A percentile compares a stretch with the other conserved stretches of the same genome.
Evolutionary conservation across 2,113 vertebrate genomes (phyloP).

Genomic region (Parus major): DNA sequence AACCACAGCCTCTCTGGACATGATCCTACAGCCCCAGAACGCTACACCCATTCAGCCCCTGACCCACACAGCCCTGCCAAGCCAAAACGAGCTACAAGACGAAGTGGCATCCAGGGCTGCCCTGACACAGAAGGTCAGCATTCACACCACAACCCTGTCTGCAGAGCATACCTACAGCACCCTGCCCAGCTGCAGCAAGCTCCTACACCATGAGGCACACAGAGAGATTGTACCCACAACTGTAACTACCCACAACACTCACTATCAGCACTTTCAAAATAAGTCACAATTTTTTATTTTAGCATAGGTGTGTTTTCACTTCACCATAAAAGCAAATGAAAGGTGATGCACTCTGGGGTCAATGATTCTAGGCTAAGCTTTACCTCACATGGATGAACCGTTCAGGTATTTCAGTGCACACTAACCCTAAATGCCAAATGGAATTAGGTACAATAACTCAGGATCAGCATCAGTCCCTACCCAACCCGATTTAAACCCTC

Average conservation of each 20-base stretch:
- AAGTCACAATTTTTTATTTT: background rate
- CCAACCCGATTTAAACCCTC: background rate
- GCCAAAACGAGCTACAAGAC: background rate
- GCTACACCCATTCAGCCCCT: background rate
- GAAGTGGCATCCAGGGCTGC: background rate
- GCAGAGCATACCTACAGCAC: background rate
- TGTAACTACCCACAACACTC: background rate
- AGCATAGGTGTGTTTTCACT: background rate
- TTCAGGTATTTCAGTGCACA: background rate
- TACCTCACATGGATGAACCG: fast-evolving
- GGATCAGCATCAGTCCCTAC: background rate
- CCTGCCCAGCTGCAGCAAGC: background rate
- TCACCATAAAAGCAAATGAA: background rate
- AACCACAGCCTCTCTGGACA: too few species aligned
- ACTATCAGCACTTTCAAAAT: background rate
- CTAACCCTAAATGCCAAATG: background rate
- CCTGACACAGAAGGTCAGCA: background rate
- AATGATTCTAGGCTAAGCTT: fast-evolving
- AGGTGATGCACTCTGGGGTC: too few species aligned
- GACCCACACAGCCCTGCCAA: background rate
- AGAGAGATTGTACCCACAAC: background rate
- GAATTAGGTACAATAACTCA: background rate
- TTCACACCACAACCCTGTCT: fast-evolving
- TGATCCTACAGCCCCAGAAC: too few species aligned
- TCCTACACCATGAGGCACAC: background rate